Evolutionary conservation across 2,888 invertebrate genomes (phyloP), one percentile per base, ranked within the genome.

Genomic region (Caenorhabditis imperialis): DNA sequence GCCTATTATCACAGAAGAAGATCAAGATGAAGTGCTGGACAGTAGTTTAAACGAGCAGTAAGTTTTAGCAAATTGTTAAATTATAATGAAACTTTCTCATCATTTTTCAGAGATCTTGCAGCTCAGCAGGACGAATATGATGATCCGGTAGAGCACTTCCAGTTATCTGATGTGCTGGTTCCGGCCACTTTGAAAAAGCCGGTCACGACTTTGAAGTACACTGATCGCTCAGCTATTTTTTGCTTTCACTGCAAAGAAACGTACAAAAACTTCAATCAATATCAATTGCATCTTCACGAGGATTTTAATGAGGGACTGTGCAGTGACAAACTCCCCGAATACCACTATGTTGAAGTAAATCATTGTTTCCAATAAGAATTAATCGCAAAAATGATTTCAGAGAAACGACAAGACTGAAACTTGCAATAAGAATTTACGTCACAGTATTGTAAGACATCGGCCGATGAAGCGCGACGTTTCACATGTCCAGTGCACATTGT

Each of bases 401-500:
- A 73, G 22, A 20, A 20, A 27, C n/a, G 73, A 73, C 5, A 23
- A 25, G 6, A 50, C 48, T 14, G 58, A 47, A 10, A 35, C 38
- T 51, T 58, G 67, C 40, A 33, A 55, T 20, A 44, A 40, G 14
- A 40, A 42, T 5, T 51, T 53, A 27, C 23, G 30, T 4, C 48
- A 74, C 60, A 57, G 53, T 42, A 6, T 48, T 12, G 18, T 30
- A 12, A 57, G 47, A 8, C 63, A 63, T 33, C 35, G 22, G n/a
- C 47, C 53, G 10, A 18, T 60, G 6, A 58, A 48, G 22, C 50
- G 75, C 8, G 70, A 70, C 30, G 40, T 70, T 18, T 60, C 58
- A 7, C 70, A 75, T 35, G 23, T 75, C n/a, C 53, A 54, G 10
- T 75, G 75, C 51, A 75, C 75, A 2, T 20, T 42, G 3, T 75